Conservation (phyloP, 2,888 invertebrate species). For the Xanthostigma xanthostigma region DNA sequence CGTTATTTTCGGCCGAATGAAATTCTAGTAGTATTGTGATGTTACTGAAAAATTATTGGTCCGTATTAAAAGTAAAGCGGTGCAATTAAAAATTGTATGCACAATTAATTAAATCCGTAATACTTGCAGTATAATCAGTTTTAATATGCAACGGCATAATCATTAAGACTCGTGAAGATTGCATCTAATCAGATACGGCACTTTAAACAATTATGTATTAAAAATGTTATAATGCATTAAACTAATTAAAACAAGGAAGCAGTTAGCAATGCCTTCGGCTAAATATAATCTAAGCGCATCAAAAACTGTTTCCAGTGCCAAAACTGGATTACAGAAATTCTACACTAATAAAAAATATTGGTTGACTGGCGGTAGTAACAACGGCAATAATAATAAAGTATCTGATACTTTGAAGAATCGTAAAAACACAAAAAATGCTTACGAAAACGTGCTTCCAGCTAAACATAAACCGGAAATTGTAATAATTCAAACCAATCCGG, state of each 20-base stretch:
- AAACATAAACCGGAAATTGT: slow-evolving; percentile 2
- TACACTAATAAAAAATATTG: slow-evolving; percentile 22
- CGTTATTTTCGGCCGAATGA: slow-evolving; percentile 11
- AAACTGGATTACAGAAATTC: slow-evolving; percentile 21
- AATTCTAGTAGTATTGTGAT: background rate
- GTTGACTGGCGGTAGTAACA: slow-evolving; percentile 12
- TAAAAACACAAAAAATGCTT: background rate
- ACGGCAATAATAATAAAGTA: background rate
- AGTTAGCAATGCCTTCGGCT: slow-evolving; percentile 18
- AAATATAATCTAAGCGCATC: slow-evolving; percentile 17
- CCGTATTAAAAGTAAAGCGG: too few species aligned
- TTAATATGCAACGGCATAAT: too few species aligned
- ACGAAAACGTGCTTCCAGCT: background rate
- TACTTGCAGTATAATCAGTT: too few species aligned
- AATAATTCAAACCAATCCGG: background rate
- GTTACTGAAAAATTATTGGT: too few species aligned
- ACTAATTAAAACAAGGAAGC: too few species aligned
- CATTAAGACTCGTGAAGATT: too few species aligned
- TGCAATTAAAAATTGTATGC: too few species aligned
- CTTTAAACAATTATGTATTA: too few species aligned
- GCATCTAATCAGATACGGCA: too few species aligned
- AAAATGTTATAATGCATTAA: too few species aligned
- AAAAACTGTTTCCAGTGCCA: slow-evolving; percentile 13
- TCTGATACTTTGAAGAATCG: background rate
- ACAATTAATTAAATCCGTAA: too few species aligned